Evolutionary conservation across 2,113 vertebrate genomes (phyloP), one percentile per base, ranked within the genome.

Genomic region (Pongo abelii): DNA sequence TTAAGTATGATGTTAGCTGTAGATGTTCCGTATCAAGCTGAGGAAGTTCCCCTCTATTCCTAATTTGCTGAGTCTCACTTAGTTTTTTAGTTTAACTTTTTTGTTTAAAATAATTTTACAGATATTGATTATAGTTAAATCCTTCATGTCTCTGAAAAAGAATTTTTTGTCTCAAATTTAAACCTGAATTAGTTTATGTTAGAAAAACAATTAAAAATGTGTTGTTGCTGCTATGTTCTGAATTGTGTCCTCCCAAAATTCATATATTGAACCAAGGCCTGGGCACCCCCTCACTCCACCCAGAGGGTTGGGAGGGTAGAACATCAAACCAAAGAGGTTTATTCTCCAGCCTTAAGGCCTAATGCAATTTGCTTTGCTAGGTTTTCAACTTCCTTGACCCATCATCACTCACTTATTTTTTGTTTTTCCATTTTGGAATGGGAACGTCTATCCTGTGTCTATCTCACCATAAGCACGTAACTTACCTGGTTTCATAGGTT

Each of bases 21-120:
- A 91, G 80, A 69, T 81, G 25, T 84, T 93, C 40, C 78, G 88
- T 83, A 61, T 92, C 32, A 94, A 83, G 46, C 87, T 88, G 40
- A 84, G 46, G 38, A 87, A 84, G 8, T 92, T 88, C 13, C 27
- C 40, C 25, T 83, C 69, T 67, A 46, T 52, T 94, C 55, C 69
- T 92, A 38, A 25, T 78, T 86, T 95, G 27, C 69, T 83, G 46
- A 85, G 67, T 38, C n/a, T 85, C 61, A 83, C 25, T 79, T 90
- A 22, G 35, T 67, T 93, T 91, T 92, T 96, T 70, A 96, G 72
- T 92, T 89, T 10, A 55, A 0, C 61, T 69, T 94, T 94, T 96
- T 92, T 96, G 30, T 89, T 97, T 86, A 78, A 32, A 86, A 84
- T 95, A 84, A 57, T 95, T 84, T 79, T 92, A 80, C 22, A 92